These are phyloP conservation scores for Seira sanloemensis DNA, from an alignment of 2,888 invertebrate genomes.

Conservation along the genomic window DNA sequence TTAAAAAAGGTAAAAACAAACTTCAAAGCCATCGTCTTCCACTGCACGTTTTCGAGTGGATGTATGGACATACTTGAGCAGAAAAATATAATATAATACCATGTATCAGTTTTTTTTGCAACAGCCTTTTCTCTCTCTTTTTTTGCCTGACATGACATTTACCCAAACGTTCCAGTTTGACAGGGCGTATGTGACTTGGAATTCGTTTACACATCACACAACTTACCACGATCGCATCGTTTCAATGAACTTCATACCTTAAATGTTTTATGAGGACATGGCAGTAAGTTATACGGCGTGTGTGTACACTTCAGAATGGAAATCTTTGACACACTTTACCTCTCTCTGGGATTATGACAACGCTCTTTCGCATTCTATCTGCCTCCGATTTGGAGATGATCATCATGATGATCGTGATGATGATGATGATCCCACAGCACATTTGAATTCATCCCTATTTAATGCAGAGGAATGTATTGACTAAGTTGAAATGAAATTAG, in stretches of 20 bases:
- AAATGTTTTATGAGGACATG: neutral
- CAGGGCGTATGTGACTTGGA: neutral
- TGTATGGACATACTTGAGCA: too few species aligned
- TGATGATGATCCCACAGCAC: too few species aligned
- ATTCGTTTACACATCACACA: neutral
- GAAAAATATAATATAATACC: too few species aligned
- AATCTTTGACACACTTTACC: neutral
- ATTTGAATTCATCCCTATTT: too few species aligned
- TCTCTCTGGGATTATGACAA: too few species aligned
- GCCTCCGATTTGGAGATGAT: neutral
- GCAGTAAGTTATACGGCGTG: neutral
- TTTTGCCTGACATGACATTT: neutral
- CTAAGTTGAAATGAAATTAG: neutral
- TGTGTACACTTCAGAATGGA: neutral
- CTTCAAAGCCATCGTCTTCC: neutral
- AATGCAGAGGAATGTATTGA: neutral
- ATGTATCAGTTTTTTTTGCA: neutral
- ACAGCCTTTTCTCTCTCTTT: neutral
- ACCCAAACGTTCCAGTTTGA: neutral
- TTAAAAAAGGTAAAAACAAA: neutral
- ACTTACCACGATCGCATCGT: too few species aligned
- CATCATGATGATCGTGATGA: too few species aligned
- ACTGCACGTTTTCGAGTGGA: neutral
- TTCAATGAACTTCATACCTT: conserved; percentile 4
- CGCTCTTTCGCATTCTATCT: too few species aligned